Evolutionary conservation across 2,888 invertebrate genomes (phyloP), one percentile per base, ranked within the genome.

Genomic region (Notodonta ziczac): DNA sequence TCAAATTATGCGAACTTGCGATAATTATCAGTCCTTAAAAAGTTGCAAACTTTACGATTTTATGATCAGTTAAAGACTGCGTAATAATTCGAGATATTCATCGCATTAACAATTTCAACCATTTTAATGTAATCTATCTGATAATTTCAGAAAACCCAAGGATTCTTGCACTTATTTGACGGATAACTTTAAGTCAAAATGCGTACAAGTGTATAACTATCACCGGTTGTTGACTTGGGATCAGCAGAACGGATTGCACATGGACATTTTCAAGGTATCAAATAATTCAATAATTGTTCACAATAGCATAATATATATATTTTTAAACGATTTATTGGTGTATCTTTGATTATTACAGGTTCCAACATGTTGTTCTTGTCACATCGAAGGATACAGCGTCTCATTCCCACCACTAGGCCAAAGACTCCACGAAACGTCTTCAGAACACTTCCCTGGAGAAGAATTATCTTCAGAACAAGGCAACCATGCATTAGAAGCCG

Each of bases 171-270:
- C 96, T 0, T 97, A 97, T 80, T 94, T 97, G 58, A 96, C 97
- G 0, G 96, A 96, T 62, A 96, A 96, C 70, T 96, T 97, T 81
- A 96, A 96, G 69, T 97, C 97, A 0, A 96, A 96, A 73, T 97
- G 97, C 81, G 94, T 96, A 2, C 97, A 97, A 93, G 96, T 97
- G 0, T 97, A 97, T 83, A 97, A 97, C 80, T 97, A 97, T 76
- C 97, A 97, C 77, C 94, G 97, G 6, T 91, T 97, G 0, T 84
- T 97, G 5, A 97, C 97, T 0, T 97, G 97, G 97, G 97, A 97
- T 79, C 96, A 96, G 68, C 95, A 95, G 60, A 95, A 96, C 57
- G 97, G 97, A 10, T 94, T 97, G 0, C 97, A 97, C 72, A 97
- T 97, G 94, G 97, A 97, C 80, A 97, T 97, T 65, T 97, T 97